Evolutionary conservation across 92 coral and sea anemone genomes (phyloP), one percentile per base, ranked within the genome.

Genomic region (Phenganax marumi): DNA sequence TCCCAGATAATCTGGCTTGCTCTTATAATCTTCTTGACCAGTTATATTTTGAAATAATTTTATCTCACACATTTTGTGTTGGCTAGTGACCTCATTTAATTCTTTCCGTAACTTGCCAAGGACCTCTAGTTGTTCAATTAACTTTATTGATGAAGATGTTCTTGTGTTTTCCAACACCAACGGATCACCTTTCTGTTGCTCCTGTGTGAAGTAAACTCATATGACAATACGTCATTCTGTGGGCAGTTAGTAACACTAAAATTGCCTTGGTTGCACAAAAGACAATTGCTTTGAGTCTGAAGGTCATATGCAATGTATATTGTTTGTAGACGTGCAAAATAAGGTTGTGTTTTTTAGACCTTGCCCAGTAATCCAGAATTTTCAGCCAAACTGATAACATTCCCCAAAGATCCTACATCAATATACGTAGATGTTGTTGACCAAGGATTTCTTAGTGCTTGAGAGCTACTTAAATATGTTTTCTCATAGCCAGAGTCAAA

Each of bases 401-500:
- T 90, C 80, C 89, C 89, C 12, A 96, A 73, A 66, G 97, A 92
- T 10, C 99, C 97, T 23, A 96, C 82, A 49, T 96, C 82, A 53
- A 96, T 90, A 47, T 90, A 95, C 3, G 97, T 81, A 16, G 91
- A 90, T 12, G 98, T 87, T 7, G 96, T 88, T 33, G 97, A 91
- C 99, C 99, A 96, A 0, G 99, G 99, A 75, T 96, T 96, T 63
- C 58, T 43, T 12, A 72, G 63, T 78, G 61, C 83, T 53, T 50
- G 73, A 78, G 73, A n/a, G 54, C 49, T 46, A 11, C 39, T 60
- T n/a, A 50, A 78, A 60, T 72, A 47, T 17, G 61, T 72, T 76
- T 76, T 57, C 49, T 76, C 81, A 10, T 10, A 66, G 72, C 43
- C 17, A 55, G 17, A 25, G 25, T 78, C 49, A 13, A 72, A 19